phyloP scores from a whole-genome alignment of 2,888 invertebrate genomes.

The Drymonia ruficornis region DNA sequence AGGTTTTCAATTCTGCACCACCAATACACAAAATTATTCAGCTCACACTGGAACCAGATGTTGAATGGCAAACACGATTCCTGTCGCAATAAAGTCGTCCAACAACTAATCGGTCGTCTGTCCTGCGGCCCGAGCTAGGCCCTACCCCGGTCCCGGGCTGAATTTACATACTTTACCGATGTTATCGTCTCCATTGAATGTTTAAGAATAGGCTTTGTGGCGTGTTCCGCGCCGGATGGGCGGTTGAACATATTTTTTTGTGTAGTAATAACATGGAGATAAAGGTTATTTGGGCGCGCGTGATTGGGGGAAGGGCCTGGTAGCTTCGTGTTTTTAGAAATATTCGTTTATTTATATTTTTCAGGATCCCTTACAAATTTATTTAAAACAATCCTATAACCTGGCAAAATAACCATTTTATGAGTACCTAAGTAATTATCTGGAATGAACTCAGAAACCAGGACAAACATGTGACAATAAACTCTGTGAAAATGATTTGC shows the following conservation, averaged over 20 bases:
- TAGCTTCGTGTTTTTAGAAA: not conserved
- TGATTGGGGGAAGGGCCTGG: not conserved
- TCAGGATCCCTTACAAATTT: not conserved
- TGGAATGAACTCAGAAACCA: no score
- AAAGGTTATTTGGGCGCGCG: slow-evolving; percentile 1
- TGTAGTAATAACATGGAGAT: slow-evolving; percentile 2
- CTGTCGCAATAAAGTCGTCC: not conserved
- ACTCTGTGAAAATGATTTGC: no score
- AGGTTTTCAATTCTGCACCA: no score
- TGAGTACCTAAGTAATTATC: no score
- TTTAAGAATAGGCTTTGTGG: slow-evolving; percentile 36
- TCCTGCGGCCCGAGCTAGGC: slow-evolving; percentile 7
- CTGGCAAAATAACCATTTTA: no score
- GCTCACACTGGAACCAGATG: no score
- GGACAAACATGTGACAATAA: no score
- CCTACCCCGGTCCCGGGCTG: slow-evolving; percentile 6
- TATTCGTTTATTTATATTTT: not conserved
- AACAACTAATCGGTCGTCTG: slow-evolving; percentile 8
- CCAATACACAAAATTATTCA: no score
- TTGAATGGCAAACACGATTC: no score
- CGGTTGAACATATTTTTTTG: slow-evolving; percentile 6
- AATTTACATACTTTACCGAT: slow-evolving; percentile 47
- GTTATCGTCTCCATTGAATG: slow-evolving; percentile 33
- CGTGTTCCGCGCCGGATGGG: slow-evolving; percentile 19
- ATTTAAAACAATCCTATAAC: no score